phyloP scores from a whole-genome alignment of 2,797 vertebrate genomes.

The Galagoides demidoff region DNA sequence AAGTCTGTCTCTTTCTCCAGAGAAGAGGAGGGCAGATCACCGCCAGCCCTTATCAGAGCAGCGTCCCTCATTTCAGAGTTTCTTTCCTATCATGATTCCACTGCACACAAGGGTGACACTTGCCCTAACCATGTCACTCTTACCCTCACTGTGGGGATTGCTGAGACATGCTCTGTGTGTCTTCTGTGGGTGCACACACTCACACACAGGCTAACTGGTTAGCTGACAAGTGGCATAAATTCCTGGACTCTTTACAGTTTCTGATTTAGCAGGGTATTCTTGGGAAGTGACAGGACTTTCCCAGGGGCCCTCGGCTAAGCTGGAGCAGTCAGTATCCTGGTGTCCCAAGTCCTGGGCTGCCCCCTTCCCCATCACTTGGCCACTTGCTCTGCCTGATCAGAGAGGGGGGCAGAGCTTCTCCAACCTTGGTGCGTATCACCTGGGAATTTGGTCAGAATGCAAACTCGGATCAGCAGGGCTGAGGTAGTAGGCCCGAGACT shows the following conservation, averaged over 20 bases:
- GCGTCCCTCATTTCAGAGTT: too few species aligned
- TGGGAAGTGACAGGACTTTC: not conserved
- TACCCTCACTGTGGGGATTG: too few species aligned
- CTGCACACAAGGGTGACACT: not conserved
- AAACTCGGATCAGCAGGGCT: not conserved
- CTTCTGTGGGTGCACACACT: not conserved
- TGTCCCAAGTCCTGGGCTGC: not conserved
- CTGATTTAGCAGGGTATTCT: not conserved
- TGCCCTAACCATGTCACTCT: not conserved
- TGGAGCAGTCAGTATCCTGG: not conserved
- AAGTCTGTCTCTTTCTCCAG: not conserved
- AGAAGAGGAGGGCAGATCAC: not conserved
- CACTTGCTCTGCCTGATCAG: not conserved
- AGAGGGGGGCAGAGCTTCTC: not conserved
- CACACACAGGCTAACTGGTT: not conserved
- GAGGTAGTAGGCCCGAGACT: not conserved
- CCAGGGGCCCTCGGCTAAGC: not conserved
- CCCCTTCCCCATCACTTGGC: fast-evolving
- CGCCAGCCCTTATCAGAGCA: not conserved
- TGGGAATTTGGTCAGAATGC: not conserved
- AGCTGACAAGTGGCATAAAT: not conserved
- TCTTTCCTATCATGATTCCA: not conserved
- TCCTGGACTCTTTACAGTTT: not conserved
- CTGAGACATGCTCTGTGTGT: not conserved
- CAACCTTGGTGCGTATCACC: not conserved